phyloP scores from a whole-genome alignment of 2,113 vertebrate species.

The Sterna hirundo region DNA sequence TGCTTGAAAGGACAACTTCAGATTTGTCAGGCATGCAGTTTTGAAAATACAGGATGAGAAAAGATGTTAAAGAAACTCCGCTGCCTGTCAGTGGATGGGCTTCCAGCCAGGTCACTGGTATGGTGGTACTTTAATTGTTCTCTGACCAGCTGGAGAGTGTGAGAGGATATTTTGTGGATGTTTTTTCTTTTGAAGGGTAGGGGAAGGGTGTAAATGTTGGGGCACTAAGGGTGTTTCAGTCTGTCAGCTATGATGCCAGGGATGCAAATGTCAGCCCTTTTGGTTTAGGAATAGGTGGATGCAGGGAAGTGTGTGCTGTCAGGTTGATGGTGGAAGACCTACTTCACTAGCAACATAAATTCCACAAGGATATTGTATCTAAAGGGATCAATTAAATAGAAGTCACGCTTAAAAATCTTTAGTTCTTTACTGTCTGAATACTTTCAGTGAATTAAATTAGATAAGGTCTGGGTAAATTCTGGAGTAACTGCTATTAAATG shows the following conservation, averaged over 20 bases:
- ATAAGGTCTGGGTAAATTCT: not conserved
- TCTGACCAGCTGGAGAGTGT: not conserved
- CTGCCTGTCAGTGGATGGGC: not conserved
- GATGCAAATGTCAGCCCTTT: not conserved
- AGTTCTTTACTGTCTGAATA: not conserved
- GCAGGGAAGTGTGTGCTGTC: not conserved
- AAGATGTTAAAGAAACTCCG: not conserved
- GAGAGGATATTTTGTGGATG: not conserved
- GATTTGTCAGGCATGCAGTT: not conserved
- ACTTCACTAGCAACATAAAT: not conserved
- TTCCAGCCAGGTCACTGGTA: not conserved
- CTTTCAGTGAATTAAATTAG: not conserved
- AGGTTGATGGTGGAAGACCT: not conserved
- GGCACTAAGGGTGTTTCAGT: not conserved
- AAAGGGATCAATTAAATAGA: not conserved
- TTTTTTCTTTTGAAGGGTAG: not conserved
- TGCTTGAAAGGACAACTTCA: not conserved
- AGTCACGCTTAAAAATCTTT: not conserved
- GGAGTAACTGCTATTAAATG: not conserved
- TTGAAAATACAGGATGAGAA: not conserved
- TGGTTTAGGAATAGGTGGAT: not conserved
- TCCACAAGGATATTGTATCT: not conserved
- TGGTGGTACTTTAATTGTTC: not conserved
- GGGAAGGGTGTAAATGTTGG: not conserved
- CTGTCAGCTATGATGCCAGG: not conserved